A percentile compares a stretch with the other conserved stretches of the same genome.
Evolutionary conservation across 1,140 invertebrate genomes (phyloP).

Genomic region (Heterodera schachtii): DNA sequence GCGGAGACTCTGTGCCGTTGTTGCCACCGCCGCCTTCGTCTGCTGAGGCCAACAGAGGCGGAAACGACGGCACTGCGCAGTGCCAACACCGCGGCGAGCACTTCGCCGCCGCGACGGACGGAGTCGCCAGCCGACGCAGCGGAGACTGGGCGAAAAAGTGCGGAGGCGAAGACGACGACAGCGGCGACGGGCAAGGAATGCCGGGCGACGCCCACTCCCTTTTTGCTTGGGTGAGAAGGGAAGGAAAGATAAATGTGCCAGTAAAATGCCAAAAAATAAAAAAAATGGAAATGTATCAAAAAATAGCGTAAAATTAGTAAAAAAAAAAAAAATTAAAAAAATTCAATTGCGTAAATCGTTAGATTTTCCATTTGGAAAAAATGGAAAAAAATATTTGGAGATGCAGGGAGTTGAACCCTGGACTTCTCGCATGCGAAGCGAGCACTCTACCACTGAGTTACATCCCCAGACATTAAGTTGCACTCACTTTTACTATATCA

Average conservation of each 20-base stretch:
- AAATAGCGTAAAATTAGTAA: background rate
- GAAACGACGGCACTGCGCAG: background rate
- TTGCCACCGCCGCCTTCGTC: too few species aligned
- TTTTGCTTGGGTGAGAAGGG: background rate
- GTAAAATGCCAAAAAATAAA: too few species aligned
- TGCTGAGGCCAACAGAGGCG: background rate
- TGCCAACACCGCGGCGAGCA: background rate
- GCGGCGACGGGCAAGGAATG: too few species aligned
- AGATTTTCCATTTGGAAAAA: background rate
- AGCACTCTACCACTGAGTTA: constrained; percentile 61
- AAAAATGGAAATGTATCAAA: background rate
- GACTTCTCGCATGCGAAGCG: constrained; percentile 60
- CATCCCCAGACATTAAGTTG: constrained; percentile 34
- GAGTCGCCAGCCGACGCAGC: too few species aligned
- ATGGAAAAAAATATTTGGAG: constrained; percentile 30
- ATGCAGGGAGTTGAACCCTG: constrained; percentile 52
- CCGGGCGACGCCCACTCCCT: background rate
- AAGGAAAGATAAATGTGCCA: too few species aligned
- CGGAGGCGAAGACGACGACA: too few species aligned
- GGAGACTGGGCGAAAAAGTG: too few species aligned
- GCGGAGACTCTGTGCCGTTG: background rate
- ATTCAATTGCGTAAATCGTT: background rate
- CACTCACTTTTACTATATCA: background rate
- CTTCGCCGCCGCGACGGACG: background rate
- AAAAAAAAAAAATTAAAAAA: background rate